Base-by-base conservation (phyloP, 2,113 vertebrate species). In the Pachycephala philippinensis region DNA sequence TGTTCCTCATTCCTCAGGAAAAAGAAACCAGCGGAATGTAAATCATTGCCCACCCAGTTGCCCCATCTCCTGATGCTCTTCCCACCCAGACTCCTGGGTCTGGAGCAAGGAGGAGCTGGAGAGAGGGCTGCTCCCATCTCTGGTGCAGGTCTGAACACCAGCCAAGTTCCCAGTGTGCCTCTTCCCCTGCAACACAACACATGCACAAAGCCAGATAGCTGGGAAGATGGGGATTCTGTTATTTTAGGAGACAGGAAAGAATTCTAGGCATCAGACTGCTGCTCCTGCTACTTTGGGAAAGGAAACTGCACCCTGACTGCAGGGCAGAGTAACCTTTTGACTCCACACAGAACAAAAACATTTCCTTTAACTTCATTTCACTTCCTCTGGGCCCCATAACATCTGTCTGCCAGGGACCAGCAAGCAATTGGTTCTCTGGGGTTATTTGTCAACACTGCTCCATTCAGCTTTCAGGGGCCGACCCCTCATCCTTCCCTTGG, bases 41-140 rank as follows among this genome's bases (percentile, higher is more conserved):
- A 60, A 81, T 84, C 7, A 45, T 0, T 72, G 31, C 3, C 2
- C 15, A 5, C 6, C 0, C 4, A 2, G 11, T 2, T 4, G 1
- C 12, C 11, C 15, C 18, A 47, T n/a, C n/a, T 76, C 49, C 35
- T 37, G 20, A 40, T 3, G 14, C 5, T n/a, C 15, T 35, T 28
- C 28, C 9, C 15, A 63, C 9, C 2, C 7, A 10, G 42, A 56
- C 5, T 64, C 24, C 53, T 5, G 3, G 4, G 7, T n/a, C 6
- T 50, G 44, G 16, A 76, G 18, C 40, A 89, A 74, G 19, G 1
- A 14, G 7, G 12, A 57, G 42, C 35, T 18, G 18, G 31, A 72
- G 7, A 45, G 39, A 89, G 13, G 21, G 35, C 37, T 89, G 26
- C 16, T 76, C 15, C 35, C 30, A 45, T n/a, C 23, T 70, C 54